Base-by-base conservation (phyloP, 2,888 invertebrate genomes). In the Ceratothoa steindachneri region DNA sequence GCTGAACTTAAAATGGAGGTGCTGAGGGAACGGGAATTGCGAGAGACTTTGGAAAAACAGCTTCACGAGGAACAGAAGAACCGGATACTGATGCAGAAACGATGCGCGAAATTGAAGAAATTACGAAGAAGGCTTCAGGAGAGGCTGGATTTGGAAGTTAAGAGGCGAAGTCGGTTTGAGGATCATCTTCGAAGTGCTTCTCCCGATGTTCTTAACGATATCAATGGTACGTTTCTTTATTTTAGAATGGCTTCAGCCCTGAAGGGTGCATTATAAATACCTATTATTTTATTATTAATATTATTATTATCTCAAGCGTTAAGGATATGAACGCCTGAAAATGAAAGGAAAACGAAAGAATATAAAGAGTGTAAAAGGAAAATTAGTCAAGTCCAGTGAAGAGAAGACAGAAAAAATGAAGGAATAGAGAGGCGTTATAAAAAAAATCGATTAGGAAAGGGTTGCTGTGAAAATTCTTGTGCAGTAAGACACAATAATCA, bases 1-100 rank as follows among this genome's bases (percentile, higher is more conserved):
- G 97, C 95, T 84, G 96, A 97, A 87, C 87, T 97, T 82, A 96
- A 96, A 87, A 94, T 96, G 94, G 96, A 96, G 86, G 91, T 96
- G 77, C 87, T 95, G 81, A 88, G 95, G 83, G 96, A 97, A 86
- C 87, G 95, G 83, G 96, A 96, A 87, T 90, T 93, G 78, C 92
- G 96, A 87, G 95, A 95, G 86, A 94, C 92, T 83, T 86, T 96
- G 83, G 96, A 97, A 86, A 90, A 95, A 85, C 95, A 95, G 87
- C 89, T 97, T 80, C 88, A 78, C 30, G 78, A 78, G 55, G 78
- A 78, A 53, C 78, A 78, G 30, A 78, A 75, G 52, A 78, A 78
- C 66, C 64, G 78, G 41, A 75, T 78, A 68, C 67, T 78, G 66
- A 78, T 78, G 78, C 78, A 78, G 65, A 78, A 78, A 55, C 68